Percentiles rank a stretch among this genome's conserved stretches.
Conservation (phyloP, 2,113 vertebrate genomes). For the Colius striatus region DNA sequence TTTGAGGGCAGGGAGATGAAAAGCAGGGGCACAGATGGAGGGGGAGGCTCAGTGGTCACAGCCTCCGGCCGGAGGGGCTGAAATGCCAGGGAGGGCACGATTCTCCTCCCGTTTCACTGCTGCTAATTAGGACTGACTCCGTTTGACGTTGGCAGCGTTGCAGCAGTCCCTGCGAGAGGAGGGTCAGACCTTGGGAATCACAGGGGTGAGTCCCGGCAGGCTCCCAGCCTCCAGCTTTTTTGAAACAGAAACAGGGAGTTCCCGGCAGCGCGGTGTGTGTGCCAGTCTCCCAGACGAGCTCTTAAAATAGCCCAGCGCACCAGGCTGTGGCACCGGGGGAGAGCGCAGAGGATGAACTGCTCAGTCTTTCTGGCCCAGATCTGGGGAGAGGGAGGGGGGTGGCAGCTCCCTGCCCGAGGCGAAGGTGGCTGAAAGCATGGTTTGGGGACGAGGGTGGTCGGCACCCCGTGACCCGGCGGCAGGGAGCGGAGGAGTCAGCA, state of each 20-base stretch:
- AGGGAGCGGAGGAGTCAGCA: neutral
- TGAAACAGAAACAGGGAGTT: constrained; percentile 62
- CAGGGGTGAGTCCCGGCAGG: constrained; percentile 65
- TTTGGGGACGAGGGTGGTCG: neutral
- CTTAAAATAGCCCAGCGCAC: constrained; percentile 65
- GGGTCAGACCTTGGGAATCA: constrained; percentile 65
- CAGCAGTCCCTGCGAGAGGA: constrained; percentile 30
- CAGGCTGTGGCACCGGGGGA: constrained; percentile 55
- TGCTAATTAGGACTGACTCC: constrained; percentile 42
- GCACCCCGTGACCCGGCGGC: neutral
- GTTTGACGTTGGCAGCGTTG: constrained; percentile 18
- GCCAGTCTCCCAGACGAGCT: constrained; percentile 64
- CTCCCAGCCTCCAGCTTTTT: constrained; percentile 58
- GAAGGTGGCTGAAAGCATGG: neutral
- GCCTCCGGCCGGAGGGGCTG: neutral
- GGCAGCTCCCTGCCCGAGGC: constrained; percentile 11
- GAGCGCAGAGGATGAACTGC: constrained; percentile 36
- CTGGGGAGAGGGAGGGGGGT: neutral
- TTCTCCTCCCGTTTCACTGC: constrained; percentile 6
- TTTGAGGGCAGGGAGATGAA: neutral
- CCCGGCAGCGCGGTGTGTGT: constrained; percentile 46
- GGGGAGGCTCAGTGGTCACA: constrained; percentile 5
- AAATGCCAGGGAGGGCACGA: neutral
- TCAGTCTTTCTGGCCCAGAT: constrained; percentile 55
- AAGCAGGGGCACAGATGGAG: neutral